phyloP scores from a whole-genome alignment of 2,888 invertebrate species.

The Nomada ruficornis region DNA sequence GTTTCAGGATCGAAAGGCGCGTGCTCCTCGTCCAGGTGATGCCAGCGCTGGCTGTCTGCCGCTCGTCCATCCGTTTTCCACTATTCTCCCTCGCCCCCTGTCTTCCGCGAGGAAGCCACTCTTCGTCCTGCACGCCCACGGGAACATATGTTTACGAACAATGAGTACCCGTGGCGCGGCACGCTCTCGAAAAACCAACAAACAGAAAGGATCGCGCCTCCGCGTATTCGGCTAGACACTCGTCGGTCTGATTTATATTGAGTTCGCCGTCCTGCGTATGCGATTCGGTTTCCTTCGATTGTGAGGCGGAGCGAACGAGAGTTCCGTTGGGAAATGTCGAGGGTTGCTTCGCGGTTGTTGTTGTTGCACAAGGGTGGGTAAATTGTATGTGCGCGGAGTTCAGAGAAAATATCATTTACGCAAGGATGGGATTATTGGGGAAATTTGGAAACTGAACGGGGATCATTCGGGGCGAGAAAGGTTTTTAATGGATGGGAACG shows the following conservation, averaged over 20 bases:
- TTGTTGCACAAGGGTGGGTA: not conserved
- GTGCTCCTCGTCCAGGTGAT: conserved; percentile 75
- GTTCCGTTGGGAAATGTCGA: not conserved
- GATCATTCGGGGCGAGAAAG: no score
- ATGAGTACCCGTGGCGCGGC: conserved; percentile 55
- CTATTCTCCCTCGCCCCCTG: conserved; percentile 20
- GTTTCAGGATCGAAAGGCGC: conserved; percentile 61
- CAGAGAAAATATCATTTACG: no score
- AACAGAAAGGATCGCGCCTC: conserved; percentile 65
- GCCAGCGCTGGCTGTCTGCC: conserved; percentile 53
- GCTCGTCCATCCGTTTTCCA: conserved; percentile 55
- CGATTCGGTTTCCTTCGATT: conserved; percentile 24
- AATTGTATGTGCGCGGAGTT: not conserved
- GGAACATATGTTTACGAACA: conserved; percentile 76
- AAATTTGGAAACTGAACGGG: no score
- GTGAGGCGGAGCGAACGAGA: not conserved
- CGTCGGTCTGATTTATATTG: conserved; percentile 31
- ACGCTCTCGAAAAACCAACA: conserved; percentile 68
- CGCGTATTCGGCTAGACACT: conserved; percentile 44
- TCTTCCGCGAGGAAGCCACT: not conserved
- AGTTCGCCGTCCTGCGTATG: not conserved
- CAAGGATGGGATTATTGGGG: no score
- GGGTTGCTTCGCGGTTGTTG: not conserved
- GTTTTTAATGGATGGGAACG: no score
- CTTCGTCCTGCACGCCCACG: conserved; percentile 58